Percentiles rank a stretch among this genome's conserved stretches.
Conservation (phyloP, 2,113 vertebrate species). For the Miniopterus natalensis region DNA sequence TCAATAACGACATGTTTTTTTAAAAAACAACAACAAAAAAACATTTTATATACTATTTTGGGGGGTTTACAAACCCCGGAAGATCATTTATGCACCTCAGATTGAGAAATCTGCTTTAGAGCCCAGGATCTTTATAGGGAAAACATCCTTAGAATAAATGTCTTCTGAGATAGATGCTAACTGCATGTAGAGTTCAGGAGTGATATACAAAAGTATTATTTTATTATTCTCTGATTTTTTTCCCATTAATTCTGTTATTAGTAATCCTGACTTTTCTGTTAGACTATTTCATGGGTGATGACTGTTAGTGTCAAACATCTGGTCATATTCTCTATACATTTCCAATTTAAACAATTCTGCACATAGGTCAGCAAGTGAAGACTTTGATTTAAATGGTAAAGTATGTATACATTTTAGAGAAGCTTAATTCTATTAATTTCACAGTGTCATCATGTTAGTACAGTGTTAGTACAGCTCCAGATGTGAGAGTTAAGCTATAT, state of each 20-base stretch:
- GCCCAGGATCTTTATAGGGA: neutral
- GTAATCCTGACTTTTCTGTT: neutral
- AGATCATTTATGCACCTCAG: neutral
- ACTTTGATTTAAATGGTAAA: constrained; percentile 38
- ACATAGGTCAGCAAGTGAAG: neutral
- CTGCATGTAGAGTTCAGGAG: neutral
- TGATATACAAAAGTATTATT: neutral
- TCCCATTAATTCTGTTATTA: neutral
- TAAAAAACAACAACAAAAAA: neutral
- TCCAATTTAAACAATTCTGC: constrained; percentile 31
- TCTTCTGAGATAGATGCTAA: neutral
- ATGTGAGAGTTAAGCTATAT: neutral
- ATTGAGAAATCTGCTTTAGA: neutral
- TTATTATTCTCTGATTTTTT: constrained; percentile 14
- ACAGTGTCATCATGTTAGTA: neutral
- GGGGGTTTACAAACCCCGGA: neutral
- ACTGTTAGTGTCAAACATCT: constrained; percentile 7
- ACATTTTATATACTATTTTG: neutral
- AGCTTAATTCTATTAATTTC: neutral
- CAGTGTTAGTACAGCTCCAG: neutral
- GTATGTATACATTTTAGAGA: neutral
- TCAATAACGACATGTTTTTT: too few relatives aligned
- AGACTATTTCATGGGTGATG: neutral
- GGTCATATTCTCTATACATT: neutral
- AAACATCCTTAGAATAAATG: neutral